Percentiles rank a stretch among this genome's conserved stretches.
Evolutionary conservation across 2,113 vertebrate species (phyloP).

Genomic region (Onychostoma macrolepis): DNA sequence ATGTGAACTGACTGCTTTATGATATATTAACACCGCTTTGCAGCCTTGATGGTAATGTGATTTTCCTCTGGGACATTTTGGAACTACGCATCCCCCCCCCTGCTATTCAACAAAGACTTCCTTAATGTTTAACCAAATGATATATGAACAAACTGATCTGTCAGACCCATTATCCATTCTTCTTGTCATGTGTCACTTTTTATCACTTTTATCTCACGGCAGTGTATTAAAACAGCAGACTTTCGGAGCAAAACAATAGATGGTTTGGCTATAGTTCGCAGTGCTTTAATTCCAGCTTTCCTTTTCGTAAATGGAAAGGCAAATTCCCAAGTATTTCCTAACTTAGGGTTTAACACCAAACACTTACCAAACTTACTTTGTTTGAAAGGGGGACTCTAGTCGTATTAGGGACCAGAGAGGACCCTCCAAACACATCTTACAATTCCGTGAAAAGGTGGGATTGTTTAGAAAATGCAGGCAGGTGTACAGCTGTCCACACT

Average conservation of each 20-base stretch:
- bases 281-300: neutral
- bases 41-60: constrained; percentile 15
- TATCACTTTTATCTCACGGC: neutral
- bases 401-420: too few relatives aligned
- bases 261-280: neutral
- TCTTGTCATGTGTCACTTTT: neutral
- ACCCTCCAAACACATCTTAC: too few relatives aligned
- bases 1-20: neutral
- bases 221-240: neutral
- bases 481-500: too few relatives aligned
- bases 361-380: neutral
- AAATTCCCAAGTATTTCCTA: neutral
- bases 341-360: neutral
- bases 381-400: neutral
- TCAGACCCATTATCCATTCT: neutral
- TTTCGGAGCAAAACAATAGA: neutral
- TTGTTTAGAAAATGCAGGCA: too few relatives aligned
- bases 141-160: neutral
- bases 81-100: neutral
- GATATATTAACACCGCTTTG: constrained; percentile 15
- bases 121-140: neutral
- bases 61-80: constrained; percentile 17
- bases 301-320: neutral
- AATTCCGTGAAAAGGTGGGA: too few relatives aligned
- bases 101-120: neutral